Conservation (phyloP, 2,888 invertebrate genomes). For the Drosophila diplacantha region DNA sequence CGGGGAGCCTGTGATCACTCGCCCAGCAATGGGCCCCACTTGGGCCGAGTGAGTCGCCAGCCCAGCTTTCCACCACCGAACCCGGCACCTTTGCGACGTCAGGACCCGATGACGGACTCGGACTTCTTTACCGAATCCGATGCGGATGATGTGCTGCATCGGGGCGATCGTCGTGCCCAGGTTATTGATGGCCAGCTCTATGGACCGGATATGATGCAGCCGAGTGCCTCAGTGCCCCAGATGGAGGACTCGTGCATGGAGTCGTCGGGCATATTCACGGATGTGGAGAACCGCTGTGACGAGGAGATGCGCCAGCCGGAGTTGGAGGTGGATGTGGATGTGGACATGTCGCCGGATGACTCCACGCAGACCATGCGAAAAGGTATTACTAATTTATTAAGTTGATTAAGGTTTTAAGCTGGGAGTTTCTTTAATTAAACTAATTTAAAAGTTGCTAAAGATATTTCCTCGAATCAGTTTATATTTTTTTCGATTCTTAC, state of each 20-base stretch:
- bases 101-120: slow-evolving; percentile 93
- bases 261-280: slow-evolving; percentile 92
- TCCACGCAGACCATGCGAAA: slow-evolving; percentile 79
- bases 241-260: slow-evolving; percentile 90
- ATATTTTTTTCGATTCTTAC: not conserved
- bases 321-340: slow-evolving; percentile 77
- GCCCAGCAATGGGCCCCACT: slow-evolving; percentile 79
- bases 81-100: slow-evolving; percentile 82
- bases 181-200: slow-evolving; percentile 94
- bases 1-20: slow-evolving; percentile 87
- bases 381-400: not conserved
- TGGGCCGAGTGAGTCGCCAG: slow-evolving; percentile 74
- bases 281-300: slow-evolving; percentile 87
- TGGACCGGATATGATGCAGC: slow-evolving; percentile 80
- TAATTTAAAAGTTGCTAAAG: no score
- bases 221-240: slow-evolving; percentile 79
- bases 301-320: slow-evolving; percentile 77
- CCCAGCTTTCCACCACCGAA: slow-evolving; percentile 76
- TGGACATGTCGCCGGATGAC: slow-evolving; percentile 74
- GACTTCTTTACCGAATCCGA: slow-evolving; percentile 95
- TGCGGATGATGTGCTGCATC: slow-evolving; percentile 85
- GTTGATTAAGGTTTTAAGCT: no score
- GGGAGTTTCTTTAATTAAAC: no score
- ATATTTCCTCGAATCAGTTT: not conserved
- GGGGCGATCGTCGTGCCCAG: slow-evolving; percentile 87